Conservation (phyloP, 2,797 vertebrate genomes). For the Amblyraja radiata region DNA sequence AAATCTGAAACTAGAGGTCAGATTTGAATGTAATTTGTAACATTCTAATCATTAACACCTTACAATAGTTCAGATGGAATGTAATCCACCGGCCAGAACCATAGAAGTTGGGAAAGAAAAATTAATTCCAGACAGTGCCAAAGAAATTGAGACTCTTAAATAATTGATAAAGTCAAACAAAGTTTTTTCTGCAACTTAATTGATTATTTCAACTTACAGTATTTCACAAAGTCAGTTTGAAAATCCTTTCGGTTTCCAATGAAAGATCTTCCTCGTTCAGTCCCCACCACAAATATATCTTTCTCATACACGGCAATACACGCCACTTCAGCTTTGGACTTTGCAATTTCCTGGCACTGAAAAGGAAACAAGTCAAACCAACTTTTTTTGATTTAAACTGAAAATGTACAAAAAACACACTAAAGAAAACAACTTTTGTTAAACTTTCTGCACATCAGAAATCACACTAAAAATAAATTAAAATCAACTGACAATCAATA, state of each 20-base stretch:
- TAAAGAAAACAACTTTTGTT: not conserved
- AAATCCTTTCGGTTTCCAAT: conserved; percentile 63
- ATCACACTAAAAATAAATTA: not conserved
- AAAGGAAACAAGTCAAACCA: conserved; percentile 40
- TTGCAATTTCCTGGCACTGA: conserved; percentile 66
- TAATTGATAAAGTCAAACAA: not conserved
- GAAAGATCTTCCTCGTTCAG: conserved; percentile 63
- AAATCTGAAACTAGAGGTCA: too few relatives aligned
- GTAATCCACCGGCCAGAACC: not conserved
- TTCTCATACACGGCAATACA: conserved; percentile 65
- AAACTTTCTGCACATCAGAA: not conserved
- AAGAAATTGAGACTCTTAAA: not conserved
- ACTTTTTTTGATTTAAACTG: too few relatives aligned
- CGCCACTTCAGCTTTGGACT: conserved; percentile 67
- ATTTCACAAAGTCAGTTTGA: conserved; percentile 66
- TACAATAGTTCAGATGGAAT: too few relatives aligned
- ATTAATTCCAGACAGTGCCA: not conserved
- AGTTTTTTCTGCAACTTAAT: not conserved
- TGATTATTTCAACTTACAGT: conserved; percentile 56
- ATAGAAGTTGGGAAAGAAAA: not conserved
- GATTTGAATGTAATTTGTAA: too few relatives aligned
- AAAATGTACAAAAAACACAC: not conserved
- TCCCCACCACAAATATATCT: conserved; percentile 64
- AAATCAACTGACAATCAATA: too few relatives aligned
- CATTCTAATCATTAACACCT: too few relatives aligned